Percentiles rank a stretch among this genome's conserved stretches.
Conservation (phyloP, 2,797 vertebrate species). For the Fundulus diaphanus region DNA sequence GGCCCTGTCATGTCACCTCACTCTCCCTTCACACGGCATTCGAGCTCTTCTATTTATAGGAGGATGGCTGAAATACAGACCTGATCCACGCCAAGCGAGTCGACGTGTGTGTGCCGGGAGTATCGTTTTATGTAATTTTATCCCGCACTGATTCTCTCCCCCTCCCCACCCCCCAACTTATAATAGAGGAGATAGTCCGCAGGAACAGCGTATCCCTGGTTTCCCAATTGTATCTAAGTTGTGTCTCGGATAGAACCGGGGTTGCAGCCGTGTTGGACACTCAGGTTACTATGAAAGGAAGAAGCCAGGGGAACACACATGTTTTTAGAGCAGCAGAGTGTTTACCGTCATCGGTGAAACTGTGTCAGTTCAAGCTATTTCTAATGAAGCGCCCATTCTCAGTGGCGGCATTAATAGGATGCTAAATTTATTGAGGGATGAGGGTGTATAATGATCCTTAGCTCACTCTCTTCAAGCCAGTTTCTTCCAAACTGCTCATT, state of each 20-base stretch:
- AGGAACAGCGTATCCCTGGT: constrained; percentile 5
- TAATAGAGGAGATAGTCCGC: constrained; percentile 21
- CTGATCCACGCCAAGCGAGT: constrained; percentile 29
- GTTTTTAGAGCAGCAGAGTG: constrained; percentile 42
- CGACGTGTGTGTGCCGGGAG: not conserved
- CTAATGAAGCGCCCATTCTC: constrained; percentile 48
- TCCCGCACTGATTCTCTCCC: constrained; percentile 21
- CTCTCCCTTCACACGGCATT: constrained; percentile 46
- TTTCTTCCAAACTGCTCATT: constrained; percentile 35
- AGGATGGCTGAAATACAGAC: constrained; percentile 49
- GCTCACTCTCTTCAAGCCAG: constrained; percentile 19
- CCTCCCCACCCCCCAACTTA: no score
- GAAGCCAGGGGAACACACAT: constrained; percentile 47
- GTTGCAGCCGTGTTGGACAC: constrained; percentile 4
- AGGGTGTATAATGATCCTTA: constrained; percentile 32
- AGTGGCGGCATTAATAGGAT: constrained; percentile 40
- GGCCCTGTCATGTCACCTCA: constrained; percentile 54
- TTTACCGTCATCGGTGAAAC: constrained; percentile 35
- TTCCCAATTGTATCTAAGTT: constrained; percentile 27
- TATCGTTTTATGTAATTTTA: constrained; percentile 32
- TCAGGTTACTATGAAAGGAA: constrained; percentile 62
- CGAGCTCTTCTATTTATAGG: constrained; percentile 67
- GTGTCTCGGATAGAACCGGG: constrained; percentile 29
- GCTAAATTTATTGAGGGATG: constrained; percentile 48
- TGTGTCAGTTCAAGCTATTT: constrained; percentile 43